Conservation (phyloP, 92 coral and sea anemone genomes). For the Epizoanthus illoricatus region DNA sequence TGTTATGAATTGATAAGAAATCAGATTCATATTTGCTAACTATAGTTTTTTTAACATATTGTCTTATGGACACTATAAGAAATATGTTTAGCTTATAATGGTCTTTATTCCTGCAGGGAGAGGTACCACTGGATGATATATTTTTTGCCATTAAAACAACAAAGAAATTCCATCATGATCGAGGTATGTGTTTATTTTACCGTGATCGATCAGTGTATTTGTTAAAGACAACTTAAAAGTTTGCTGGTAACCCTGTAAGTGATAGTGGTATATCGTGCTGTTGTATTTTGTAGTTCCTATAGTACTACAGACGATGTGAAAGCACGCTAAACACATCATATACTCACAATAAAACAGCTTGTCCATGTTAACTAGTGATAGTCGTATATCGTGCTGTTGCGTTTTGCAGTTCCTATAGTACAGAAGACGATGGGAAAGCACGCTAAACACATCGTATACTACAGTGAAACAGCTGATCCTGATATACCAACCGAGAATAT, state of each 20-base stretch:
- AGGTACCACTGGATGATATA: conserved; percentile 72
- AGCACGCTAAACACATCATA: conserved; percentile 81
- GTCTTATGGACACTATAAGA: not conserved
- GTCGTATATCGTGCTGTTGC: too few species aligned
- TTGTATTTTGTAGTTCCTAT: conserved; percentile 69
- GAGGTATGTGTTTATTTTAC: conserved; percentile 61
- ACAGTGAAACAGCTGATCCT: conserved; percentile 90
- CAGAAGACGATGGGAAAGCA: conserved; percentile 85
- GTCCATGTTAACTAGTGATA: too few species aligned
- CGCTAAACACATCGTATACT: conserved; percentile 86
- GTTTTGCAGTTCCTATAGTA: conserved; percentile 84
- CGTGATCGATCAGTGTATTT: not conserved
- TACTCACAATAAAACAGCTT: conserved; percentile 91
- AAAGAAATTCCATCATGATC: conserved; percentile 76
- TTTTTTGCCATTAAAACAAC: conserved; percentile 97
- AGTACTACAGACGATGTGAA: conserved; percentile 81
- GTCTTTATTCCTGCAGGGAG: conserved; percentile 63
- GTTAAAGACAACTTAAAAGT: too few species aligned
- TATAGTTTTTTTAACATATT: not conserved
- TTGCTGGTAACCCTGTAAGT: not conserved
- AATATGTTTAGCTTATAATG: not conserved
- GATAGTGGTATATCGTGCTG: not conserved
- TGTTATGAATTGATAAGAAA: too few species aligned
- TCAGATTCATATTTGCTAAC: not conserved
- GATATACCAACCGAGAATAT: conserved; percentile 91